A percentile compares a stretch with the other conserved stretches of the same genome.
phyloP scores from a whole-genome alignment of 2,797 vertebrate species.

The Ambastaia sidthimunki region DNA sequence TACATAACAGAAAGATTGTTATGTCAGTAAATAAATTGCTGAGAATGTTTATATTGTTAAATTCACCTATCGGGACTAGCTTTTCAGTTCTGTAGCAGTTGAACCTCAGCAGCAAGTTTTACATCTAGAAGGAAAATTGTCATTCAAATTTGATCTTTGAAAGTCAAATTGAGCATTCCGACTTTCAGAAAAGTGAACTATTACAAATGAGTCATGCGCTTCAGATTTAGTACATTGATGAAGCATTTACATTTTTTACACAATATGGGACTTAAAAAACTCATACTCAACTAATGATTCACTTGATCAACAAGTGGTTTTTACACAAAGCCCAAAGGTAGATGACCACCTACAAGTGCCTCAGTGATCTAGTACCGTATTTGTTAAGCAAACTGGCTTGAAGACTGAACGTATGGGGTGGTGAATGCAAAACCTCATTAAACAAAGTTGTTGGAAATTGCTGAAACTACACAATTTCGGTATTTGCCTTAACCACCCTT shows the following conservation, averaged over 20 bases:
- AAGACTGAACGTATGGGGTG: background rate
- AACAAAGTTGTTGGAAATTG: conserved; percentile 12
- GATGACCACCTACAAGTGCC: background rate
- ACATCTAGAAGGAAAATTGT: background rate
- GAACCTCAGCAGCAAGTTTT: background rate
- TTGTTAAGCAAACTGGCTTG: conserved; percentile 11
- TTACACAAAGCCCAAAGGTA: background rate
- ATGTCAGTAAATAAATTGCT: too few species aligned
- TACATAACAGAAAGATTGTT: too few species aligned
- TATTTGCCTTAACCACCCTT: background rate
- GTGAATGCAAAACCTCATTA: conserved; percentile 34
- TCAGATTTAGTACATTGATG: background rate
- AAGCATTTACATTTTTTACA: background rate
- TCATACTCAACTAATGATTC: background rate
- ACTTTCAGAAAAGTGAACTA: background rate
- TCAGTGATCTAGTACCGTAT: conserved; percentile 10
- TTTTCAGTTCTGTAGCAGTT: background rate
- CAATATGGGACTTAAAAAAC: background rate
- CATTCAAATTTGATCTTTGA: conserved; percentile 41
- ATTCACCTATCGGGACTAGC: background rate
- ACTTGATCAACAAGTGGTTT: background rate
- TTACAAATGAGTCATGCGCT: background rate
- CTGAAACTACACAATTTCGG: background rate
- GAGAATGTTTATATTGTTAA: background rate
- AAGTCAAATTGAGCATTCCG: conserved; percentile 30